Evolutionary conservation across 2,113 vertebrate species (phyloP).

Genomic region (Eidolon helvum): DNA sequence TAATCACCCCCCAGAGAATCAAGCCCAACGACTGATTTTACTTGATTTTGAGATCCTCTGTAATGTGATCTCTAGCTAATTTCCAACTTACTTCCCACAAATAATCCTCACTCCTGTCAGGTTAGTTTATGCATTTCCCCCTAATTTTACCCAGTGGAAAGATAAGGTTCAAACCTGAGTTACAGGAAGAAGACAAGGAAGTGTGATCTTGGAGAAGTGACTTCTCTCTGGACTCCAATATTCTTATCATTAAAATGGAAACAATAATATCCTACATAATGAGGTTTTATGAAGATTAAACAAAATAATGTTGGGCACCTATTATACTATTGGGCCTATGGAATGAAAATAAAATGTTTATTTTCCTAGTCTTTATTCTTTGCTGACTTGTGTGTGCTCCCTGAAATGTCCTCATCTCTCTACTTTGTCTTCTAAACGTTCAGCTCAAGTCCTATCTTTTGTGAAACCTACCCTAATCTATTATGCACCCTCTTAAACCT

Average conservation of each 20-base stretch:
- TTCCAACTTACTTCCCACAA: not conserved
- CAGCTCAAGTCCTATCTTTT: not conserved
- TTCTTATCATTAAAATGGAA: not conserved
- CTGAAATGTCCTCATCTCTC: not conserved
- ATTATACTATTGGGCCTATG: not conserved
- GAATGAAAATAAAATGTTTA: not conserved
- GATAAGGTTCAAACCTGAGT: not conserved
- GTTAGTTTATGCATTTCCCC: not conserved
- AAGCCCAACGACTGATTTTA: not conserved
- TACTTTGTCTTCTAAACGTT: not conserved
- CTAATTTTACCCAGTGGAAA: not conserved
- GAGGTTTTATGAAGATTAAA: not conserved
- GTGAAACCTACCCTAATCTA: not conserved
- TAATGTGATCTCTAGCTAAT: not conserved
- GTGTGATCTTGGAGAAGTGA: not conserved
- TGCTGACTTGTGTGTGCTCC: not conserved
- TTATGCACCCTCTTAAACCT: not conserved
- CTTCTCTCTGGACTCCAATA: not conserved
- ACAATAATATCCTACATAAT: not conserved
- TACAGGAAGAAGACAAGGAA: not conserved
- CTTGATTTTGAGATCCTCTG: not conserved
- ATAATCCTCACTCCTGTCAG: not conserved
- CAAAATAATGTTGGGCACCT: not conserved
- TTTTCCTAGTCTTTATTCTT: not conserved
- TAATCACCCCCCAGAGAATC: not conserved